Evolutionary conservation across 2,797 vertebrate species (phyloP), one percentile per base, ranked within the genome.

Genomic region (Anas bernieri): DNA sequence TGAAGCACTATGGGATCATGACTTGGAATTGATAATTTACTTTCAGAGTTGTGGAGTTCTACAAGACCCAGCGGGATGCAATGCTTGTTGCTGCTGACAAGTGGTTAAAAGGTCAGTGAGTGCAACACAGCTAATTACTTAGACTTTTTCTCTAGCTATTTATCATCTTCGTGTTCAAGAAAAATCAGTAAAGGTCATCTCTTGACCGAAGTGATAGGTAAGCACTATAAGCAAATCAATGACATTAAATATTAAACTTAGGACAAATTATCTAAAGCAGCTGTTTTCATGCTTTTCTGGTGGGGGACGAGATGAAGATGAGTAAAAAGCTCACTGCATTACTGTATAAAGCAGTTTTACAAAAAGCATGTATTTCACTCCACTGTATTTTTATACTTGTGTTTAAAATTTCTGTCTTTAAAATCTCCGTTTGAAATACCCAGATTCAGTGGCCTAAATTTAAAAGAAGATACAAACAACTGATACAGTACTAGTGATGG

Each of bases 41-140:
- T 95, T 96, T 48, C 95, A 99, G 99, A 61, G 98, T 99, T 90
- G 98, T 98, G 63, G 97, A 98, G 56, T 99, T 99, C 97, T 99
- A 99, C 96, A 97, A 95, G 76, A 96, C 80, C 48, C 99, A 99
- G 94, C 97, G 98, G 18, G 97, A 99, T 45, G 98, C 98, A 12
- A 98, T 99, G 97, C 90, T 99, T 87, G 28, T 87, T 83, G 98
- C 99, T 50, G 99, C 99, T 95, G 98, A 99, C 83, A 99, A 97
- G 92, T 99, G 99, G 99, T 97, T 99, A 82, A 98, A 97, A 98
- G 99, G 99, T 99, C 88, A 97, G 98, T 96, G 15, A 66, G 33
- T 80, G 69, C 79, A 69, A 76, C 54, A 55, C 33, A 80, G 33
- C 59, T 77, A 91, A 68, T 77, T 43, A 83, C 41, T 77, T 52